Base-by-base conservation (phyloP, 2,797 vertebrate species). In the Helarctos malayanus region DNA sequence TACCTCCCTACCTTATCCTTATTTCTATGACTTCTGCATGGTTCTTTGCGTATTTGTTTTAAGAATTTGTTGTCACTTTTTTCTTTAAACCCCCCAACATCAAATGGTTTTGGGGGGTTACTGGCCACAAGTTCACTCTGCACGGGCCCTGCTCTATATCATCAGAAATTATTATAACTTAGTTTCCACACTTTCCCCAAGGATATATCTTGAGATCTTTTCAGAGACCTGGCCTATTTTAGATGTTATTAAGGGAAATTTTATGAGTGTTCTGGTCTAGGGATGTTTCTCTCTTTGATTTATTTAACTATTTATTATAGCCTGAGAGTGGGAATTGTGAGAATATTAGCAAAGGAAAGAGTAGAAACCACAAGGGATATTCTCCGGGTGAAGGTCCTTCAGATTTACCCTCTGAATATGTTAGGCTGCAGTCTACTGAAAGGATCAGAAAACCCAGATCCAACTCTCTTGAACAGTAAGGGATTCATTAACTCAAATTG, bases 151-250 rank as follows among this genome's bases (percentile, higher is more conserved):
- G 32, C 38, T 76, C 83, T 69, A 4, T n/a, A 54, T 75, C 41
- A 52, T 68, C 79, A 85, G 38, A 61, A 38, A 61, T 68, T 87
- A 59, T 61, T 89, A 29, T 35, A 82, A n/a, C 61, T 59, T 82
- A 84, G 63, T 95, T 81, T 84, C 54, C 27, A 83, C 59, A 9
- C 35, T 76, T 91, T 95, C 54, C 18, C 38, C 65, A 97, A 45
- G 87, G 52, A n/a, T 73, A 14, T 32, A 81, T 32, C 45, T 75
- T 78, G 49, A 96, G 32, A 29, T 86, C 15, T 92, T 94, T 47
- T 69, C 19, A 86, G 73, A 79, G 75, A 94, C 84, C 15, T 79
- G 59, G 5, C 8, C n/a, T 94, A 76, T 91, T 88, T 84, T 27
- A 59, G 41, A 71, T 63, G 47, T 49, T 12, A 12, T 76, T 65